These are phyloP conservation scores for Hirtodrosophila cameraria DNA, from an alignment of 2,888 invertebrate genomes.

Conservation along the genomic window DNA sequence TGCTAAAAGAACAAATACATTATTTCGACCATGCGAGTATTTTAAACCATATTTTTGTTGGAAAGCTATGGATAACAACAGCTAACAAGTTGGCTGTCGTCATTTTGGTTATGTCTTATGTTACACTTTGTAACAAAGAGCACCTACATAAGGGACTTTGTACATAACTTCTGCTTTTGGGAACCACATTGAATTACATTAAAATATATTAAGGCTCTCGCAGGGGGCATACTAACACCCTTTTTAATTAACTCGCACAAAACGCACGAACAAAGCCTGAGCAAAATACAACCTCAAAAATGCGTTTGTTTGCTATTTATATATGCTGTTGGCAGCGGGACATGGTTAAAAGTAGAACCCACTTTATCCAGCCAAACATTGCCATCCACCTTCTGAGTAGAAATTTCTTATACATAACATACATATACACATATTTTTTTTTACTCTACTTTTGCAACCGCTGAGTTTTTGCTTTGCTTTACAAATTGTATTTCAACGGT, in stretches of 20 bases:
- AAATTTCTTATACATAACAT: conserved; percentile 28
- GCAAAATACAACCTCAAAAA: conserved; percentile 41
- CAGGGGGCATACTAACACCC: conserved; percentile 44
- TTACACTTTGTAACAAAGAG: conserved; percentile 5
- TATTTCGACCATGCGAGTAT: neutral
- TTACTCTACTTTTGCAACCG: conserved; percentile 5
- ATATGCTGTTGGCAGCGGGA: conserved; percentile 46
- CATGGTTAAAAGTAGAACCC: conserved; percentile 36
- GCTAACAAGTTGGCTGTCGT: conserved; percentile 10
- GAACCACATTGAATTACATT: conserved; percentile 38
- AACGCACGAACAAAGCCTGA: conserved; percentile 60
- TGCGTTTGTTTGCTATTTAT: conserved; percentile 59
- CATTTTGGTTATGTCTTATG: conserved; percentile 1
- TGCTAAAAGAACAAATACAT: no score
- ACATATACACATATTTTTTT: no score
- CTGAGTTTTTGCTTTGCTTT: conserved; percentile 51
- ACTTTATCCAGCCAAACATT: conserved; percentile 1
- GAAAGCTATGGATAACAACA: no score
- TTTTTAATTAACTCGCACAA: conserved; percentile 73
- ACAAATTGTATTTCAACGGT: conserved; percentile 78
- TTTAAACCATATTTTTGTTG: no score
- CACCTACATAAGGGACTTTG: conserved; percentile 15
- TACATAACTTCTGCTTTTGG: conserved; percentile 40
- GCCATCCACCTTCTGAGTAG: conserved; percentile 30
- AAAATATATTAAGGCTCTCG: conserved; percentile 36